These are phyloP conservation scores for Melipona quadrifasciata DNA, from an alignment of 1,140 invertebrate genomes.

Conservation along the genomic window DNA sequence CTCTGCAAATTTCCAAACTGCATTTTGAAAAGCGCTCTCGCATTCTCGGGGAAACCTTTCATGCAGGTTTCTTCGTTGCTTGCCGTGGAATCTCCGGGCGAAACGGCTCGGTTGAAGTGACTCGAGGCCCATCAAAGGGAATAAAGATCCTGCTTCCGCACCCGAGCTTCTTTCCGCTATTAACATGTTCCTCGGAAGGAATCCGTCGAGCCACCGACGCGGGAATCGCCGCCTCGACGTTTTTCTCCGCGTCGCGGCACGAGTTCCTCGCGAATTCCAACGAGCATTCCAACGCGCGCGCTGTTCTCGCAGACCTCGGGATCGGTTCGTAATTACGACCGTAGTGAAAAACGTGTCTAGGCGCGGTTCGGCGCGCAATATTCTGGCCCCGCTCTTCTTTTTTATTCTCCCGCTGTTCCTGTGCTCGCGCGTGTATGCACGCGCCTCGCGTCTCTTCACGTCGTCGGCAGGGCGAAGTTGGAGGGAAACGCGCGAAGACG, in stretches of 20 bases:
- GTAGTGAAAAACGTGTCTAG: constrained; percentile 33
- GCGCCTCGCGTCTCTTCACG: constrained; percentile 1
- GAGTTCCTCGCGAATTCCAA: neutral
- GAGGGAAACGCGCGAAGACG: neutral
- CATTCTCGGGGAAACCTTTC: neutral
- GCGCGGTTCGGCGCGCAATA: constrained; percentile 44
- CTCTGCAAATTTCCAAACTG: neutral
- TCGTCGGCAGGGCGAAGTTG: too few species aligned
- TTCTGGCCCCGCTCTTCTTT: constrained; percentile 29
- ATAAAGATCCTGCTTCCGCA: neutral
- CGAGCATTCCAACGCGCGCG: constrained; percentile 29
- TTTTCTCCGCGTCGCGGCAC: neutral
- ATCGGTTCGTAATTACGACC: constrained; percentile 45
- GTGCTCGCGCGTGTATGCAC: constrained; percentile 12
- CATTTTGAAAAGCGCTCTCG: neutral
- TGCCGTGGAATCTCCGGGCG: neutral
- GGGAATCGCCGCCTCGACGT: neutral
- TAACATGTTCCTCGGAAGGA: constrained; percentile 9
- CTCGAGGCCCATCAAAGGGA: neutral
- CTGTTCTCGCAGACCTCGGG: constrained; percentile 45
- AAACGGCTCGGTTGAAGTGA: neutral
- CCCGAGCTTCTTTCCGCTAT: constrained; percentile 2
- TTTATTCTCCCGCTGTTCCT: constrained; percentile 8
- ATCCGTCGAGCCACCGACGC: neutral
- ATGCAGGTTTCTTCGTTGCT: neutral